Evolutionary conservation across 53 echinoderm and acorn worm genomes (phyloP).

Genomic region (Pentamera pediparva): DNA sequence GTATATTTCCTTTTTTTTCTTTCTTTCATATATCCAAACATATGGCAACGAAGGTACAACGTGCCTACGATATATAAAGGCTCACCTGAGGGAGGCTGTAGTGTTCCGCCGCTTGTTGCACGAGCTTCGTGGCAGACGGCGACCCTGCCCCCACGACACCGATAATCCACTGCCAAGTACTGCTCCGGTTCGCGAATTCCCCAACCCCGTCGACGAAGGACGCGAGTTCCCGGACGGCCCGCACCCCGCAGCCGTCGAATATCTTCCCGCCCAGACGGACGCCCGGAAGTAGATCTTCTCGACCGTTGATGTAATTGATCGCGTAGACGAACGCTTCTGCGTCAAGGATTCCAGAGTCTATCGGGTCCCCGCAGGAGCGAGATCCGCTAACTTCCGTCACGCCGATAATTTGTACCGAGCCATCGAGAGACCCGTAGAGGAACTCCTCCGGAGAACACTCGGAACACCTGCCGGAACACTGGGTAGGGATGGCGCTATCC

Average conservation of each 20-base stretch:
- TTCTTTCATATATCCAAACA: too few relatives aligned
- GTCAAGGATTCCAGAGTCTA: conserved; percentile 43
- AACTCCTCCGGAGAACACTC: conserved; percentile 38
- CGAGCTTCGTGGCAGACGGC: conserved; percentile 31
- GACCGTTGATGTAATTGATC: conserved; percentile 53
- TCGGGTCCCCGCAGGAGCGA: conserved; percentile 43
- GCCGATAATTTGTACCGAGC: conserved; percentile 59
- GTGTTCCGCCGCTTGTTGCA: conserved; percentile 38
- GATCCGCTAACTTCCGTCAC: conserved; percentile 57
- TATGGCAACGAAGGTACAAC: too few relatives aligned
- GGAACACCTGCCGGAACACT: conserved; percentile 65
- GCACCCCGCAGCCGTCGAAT: conserved; percentile 65
- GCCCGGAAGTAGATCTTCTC: conserved; percentile 47
- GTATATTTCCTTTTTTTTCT: too few relatives aligned
- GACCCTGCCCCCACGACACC: conserved; percentile 58
- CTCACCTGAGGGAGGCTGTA: conserved; percentile 73
- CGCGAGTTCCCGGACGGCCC: conserved; percentile 60
- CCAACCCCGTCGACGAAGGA: conserved; percentile 43
- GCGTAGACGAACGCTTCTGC: conserved; percentile 78
- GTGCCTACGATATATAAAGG: too few relatives aligned
- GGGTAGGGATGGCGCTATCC: neutral
- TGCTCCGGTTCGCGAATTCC: neutral
- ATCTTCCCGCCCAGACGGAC: conserved; percentile 52
- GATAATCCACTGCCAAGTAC: conserved; percentile 45
- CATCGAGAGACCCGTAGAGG: conserved; percentile 19